A percentile compares a stretch with the other conserved stretches of the same genome.
Evolutionary conservation across 2,888 invertebrate species (phyloP).

Genomic region (Eupithecia vulgata): DNA sequence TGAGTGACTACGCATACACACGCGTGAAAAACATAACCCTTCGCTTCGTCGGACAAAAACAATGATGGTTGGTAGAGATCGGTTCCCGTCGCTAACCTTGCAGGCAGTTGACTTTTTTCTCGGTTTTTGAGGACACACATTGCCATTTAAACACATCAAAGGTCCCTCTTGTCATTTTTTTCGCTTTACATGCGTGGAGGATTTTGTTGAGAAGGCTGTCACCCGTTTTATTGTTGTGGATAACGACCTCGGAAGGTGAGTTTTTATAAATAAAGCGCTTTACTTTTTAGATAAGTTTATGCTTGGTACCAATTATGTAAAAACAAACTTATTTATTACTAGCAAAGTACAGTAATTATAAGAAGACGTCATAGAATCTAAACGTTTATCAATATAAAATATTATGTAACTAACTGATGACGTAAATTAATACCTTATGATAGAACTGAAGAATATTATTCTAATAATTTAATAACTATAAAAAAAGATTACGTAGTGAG

Average conservation of each 20-base stretch:
- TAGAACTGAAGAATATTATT: neutral
- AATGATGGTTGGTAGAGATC: constrained; percentile 27
- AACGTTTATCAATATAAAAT: neutral
- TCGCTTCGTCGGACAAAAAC: constrained; percentile 7
- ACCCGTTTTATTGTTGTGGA: constrained; percentile 32
- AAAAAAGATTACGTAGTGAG: too few species aligned
- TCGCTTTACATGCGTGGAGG: constrained; percentile 49
- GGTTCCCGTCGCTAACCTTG: constrained; percentile 61
- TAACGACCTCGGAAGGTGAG: constrained; percentile 28
- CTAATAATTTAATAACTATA: too few species aligned
- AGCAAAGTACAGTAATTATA: neutral
- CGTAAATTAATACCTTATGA: neutral
- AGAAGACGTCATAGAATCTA: constrained; percentile 1
- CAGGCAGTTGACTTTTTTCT: constrained; percentile 58
- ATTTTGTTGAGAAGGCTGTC: constrained; percentile 42
- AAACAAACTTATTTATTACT: neutral
- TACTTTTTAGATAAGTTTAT: neutral
- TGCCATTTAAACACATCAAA: constrained; percentile 70
- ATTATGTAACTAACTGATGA: neutral
- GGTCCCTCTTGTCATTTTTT: constrained; percentile 61
- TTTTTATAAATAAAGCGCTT: constrained; percentile 6
- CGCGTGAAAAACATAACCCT: constrained; percentile 9
- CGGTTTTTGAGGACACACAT: constrained; percentile 67
- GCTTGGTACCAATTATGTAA: neutral
- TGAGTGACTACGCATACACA: neutral